Conservation (phyloP, 2,797 vertebrate genomes). For the Iguana delicatissima region DNA sequence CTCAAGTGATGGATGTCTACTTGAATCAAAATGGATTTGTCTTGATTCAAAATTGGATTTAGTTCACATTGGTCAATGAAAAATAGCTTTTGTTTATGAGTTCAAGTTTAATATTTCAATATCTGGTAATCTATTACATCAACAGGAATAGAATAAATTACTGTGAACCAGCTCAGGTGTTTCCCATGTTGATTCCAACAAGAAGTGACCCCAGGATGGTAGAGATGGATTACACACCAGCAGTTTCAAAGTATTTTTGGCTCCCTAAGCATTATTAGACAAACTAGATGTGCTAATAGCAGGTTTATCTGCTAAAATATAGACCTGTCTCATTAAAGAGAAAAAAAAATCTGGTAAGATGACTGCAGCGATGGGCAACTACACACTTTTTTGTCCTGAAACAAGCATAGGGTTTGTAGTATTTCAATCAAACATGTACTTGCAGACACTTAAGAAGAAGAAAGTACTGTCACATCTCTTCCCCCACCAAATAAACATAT, state of each 20-base stretch:
- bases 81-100: not conserved
- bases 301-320: not conserved
- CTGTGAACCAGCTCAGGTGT: not conserved
- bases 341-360: not conserved
- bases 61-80: not conserved
- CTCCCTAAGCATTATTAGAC: not conserved
- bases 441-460: not conserved
- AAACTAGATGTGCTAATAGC: not conserved
- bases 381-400: not conserved
- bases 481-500: not conserved
- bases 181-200: not conserved
- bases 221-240: not conserved
- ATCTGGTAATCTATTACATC: not conserved
- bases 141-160: not conserved
- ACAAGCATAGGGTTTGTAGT: not conserved
- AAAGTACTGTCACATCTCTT: not conserved
- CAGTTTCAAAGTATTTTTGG: not conserved
- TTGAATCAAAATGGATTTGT: not conserved
- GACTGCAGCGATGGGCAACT: not conserved
- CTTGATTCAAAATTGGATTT: not conserved
- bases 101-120: not conserved
- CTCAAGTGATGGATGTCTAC: not conserved
- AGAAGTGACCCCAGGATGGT: not conserved
- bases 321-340: not conserved
- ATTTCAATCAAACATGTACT: not conserved